phyloP scores from a whole-genome alignment of 2,797 vertebrate species.

The Enteromius unitaeniatus region DNA sequence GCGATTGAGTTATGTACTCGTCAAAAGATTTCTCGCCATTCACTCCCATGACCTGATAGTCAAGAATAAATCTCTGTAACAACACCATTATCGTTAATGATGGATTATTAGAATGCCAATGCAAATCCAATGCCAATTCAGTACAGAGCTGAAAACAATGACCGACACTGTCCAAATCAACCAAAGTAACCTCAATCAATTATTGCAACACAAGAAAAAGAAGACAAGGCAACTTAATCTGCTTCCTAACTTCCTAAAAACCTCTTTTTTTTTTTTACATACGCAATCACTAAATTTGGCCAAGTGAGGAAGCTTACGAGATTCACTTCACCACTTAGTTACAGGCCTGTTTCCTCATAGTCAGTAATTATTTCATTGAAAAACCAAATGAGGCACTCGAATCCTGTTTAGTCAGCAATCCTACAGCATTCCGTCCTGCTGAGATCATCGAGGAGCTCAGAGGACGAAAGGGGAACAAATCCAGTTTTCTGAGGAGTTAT shows the following conservation, averaged over 20 bases:
- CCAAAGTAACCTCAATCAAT: slow-evolving; percentile 6
- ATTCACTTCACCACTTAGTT: slow-evolving; percentile 15
- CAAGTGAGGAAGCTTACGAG: background rate
- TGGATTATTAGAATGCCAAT: slow-evolving; percentile 7
- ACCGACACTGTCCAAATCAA: background rate
- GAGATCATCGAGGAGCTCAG: slow-evolving; percentile 28
- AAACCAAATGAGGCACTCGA: slow-evolving; percentile 17
- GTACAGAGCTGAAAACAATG: background rate
- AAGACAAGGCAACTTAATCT: background rate
- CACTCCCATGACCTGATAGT: slow-evolving; percentile 2
- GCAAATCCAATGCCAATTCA: background rate
- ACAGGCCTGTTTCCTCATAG: slow-evolving; percentile 8
- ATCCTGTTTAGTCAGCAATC: slow-evolving; percentile 46
- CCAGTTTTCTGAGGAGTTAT: background rate
- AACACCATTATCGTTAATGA: slow-evolving; percentile 18
- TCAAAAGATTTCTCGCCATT: slow-evolving; percentile 1
- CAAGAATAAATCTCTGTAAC: slow-evolving; percentile 6
- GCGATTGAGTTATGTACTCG: background rate
- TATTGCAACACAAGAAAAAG: background rate
- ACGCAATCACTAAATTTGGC: background rate
- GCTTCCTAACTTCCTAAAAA: background rate
- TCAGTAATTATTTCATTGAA: slow-evolving; percentile 6
- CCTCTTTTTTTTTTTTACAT: background rate
- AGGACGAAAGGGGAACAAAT: slow-evolving; percentile 3
- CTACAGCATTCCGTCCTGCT: slow-evolving; percentile 20